A percentile compares a stretch with the other conserved stretches of the same genome.
Conservation (phyloP, 53 echinoderm and acorn worm genomes). For the Hippasteria phrygiana region DNA sequence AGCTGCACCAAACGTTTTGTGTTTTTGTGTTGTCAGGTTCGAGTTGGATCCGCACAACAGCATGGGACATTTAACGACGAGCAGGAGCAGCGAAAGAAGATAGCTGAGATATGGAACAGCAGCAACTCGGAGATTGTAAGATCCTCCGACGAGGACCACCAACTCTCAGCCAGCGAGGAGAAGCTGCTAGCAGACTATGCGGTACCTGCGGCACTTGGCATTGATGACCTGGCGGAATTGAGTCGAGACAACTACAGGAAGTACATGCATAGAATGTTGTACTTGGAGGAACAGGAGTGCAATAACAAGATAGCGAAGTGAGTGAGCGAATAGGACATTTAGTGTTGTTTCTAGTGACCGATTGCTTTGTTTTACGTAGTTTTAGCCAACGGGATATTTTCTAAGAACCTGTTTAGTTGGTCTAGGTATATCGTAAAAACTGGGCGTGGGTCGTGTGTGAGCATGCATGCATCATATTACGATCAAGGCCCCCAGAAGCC, state of each 20-base stretch:
- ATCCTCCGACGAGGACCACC: neutral
- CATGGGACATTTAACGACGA: neutral
- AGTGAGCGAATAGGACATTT: neutral
- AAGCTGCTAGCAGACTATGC: conserved; percentile 64
- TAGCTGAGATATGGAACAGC: conserved; percentile 60
- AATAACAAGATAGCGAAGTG: conserved; percentile 46
- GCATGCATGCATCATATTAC: too few species aligned
- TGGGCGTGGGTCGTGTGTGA: too few species aligned
- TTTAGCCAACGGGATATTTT: neutral
- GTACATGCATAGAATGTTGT: conserved; percentile 83
- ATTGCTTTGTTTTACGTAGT: neutral
- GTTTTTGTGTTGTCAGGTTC: neutral
- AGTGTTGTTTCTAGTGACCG: too few species aligned
- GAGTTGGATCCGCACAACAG: conserved; percentile 19
- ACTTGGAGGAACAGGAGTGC: conserved; percentile 76
- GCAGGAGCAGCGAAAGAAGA: neutral
- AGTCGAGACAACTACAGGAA: conserved; percentile 69
- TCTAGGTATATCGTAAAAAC: too few species aligned
- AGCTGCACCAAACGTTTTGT: too few species aligned
- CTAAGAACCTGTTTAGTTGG: neutral
- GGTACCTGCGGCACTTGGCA: conserved; percentile 46
- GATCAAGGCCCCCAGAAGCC: too few species aligned
- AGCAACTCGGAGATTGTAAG: conserved; percentile 64
- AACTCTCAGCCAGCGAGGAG: neutral
- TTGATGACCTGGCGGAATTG: conserved; percentile 58